Evolutionary conservation across 2,113 vertebrate genomes (phyloP).

Genomic region (Notiomystis cincta): DNA sequence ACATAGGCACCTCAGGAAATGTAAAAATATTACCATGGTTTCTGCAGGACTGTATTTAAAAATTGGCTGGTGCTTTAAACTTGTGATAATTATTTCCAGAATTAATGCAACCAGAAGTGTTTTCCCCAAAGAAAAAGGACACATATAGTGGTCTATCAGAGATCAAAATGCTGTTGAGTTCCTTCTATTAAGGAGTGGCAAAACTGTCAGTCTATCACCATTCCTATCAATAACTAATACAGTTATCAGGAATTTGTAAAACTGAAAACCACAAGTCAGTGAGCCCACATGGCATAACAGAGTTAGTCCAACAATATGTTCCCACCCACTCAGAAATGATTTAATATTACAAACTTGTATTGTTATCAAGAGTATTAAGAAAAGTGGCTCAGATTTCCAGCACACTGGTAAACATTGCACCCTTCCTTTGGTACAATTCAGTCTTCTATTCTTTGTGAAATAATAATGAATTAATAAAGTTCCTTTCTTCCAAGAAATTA

Average conservation of each 20-base stretch:
- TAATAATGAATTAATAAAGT: constrained; percentile 54
- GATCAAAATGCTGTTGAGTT: background rate
- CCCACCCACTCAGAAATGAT: constrained; percentile 22
- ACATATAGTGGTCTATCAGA: background rate
- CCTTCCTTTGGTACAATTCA: constrained; percentile 56
- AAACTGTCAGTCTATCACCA: background rate
- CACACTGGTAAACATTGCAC: constrained; percentile 41
- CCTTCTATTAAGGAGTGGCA: background rate
- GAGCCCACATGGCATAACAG: background rate
- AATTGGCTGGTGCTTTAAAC: background rate
- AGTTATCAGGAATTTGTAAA: background rate
- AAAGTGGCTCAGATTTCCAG: constrained; percentile 21
- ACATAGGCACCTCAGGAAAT: background rate
- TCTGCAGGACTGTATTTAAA: background rate
- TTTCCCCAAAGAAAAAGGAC: background rate
- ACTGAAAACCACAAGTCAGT: background rate
- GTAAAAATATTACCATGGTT: background rate
- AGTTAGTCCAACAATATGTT: background rate
- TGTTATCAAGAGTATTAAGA: constrained; percentile 18
- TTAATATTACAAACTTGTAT: constrained; percentile 20
- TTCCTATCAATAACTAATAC: background rate
- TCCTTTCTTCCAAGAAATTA: constrained; percentile 50
- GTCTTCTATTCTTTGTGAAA: constrained; percentile 46
- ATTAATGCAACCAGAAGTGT: background rate
- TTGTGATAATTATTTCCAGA: background rate